Conservation (phyloP, 1,140 invertebrate genomes). For the Scylla paramamosain region DNA sequence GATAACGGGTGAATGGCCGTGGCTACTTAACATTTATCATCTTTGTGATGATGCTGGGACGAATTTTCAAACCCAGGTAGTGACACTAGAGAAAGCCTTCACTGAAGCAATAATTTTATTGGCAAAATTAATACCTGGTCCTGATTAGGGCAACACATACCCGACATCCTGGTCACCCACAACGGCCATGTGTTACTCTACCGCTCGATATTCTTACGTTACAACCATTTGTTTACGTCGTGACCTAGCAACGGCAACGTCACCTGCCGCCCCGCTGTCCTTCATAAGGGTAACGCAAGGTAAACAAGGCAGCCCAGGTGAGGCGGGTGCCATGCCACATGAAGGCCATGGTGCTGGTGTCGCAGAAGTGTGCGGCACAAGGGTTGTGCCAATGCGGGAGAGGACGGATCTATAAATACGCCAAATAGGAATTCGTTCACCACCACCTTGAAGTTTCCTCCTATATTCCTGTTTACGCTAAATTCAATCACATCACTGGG, state of each 20-base stretch:
- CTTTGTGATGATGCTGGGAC: too few relatives aligned
- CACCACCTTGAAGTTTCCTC: not conserved
- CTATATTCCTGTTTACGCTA: not conserved
- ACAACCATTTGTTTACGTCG: conserved; percentile 52
- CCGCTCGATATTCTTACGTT: conserved; percentile 50
- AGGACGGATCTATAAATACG: conserved; percentile 69
- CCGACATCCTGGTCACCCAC: too few relatives aligned
- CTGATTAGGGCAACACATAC: too few relatives aligned
- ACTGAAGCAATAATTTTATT: too few relatives aligned
- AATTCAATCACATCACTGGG: not conserved
- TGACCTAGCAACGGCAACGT: conserved; percentile 55
- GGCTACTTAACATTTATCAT: too few relatives aligned
- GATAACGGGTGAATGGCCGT: too few relatives aligned
- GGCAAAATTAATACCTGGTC: too few relatives aligned
- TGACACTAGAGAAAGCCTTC: too few relatives aligned
- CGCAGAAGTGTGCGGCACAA: not conserved
- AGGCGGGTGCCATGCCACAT: not conserved
- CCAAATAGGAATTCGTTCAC: conserved; percentile 67
- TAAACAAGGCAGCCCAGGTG: not conserved
- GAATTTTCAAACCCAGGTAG: too few relatives aligned
- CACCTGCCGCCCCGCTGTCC: conserved; percentile 27
- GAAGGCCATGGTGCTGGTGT: not conserved
- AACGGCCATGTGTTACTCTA: too few relatives aligned
- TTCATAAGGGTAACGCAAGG: conserved; percentile 7
- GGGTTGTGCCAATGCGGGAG: conserved; percentile 50